A percentile compares a stretch with the other conserved stretches of the same genome.
phyloP scores from a whole-genome alignment of 2,888 invertebrate genomes.

The Dasypogon diadema region DNA sequence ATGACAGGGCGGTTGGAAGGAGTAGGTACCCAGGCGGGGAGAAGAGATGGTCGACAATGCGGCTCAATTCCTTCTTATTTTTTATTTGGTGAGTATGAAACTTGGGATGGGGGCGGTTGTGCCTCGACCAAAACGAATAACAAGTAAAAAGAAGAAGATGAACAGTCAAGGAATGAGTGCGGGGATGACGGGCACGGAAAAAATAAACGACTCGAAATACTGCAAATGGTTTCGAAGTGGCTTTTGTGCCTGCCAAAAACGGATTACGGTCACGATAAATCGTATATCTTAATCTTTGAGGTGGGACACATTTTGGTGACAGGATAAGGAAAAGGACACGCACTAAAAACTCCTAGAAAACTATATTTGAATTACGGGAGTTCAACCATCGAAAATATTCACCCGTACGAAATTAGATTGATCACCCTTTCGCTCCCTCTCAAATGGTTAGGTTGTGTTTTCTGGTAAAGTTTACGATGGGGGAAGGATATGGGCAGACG shows the following conservation, averaged over 20 bases:
- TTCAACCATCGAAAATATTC: not conserved
- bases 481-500: too few species aligned
- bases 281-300: slow-evolving; percentile 17
- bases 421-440: too few species aligned
- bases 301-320: slow-evolving; percentile 22
- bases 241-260: slow-evolving; percentile 25
- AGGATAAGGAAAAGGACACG: not conserved
- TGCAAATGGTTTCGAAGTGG: slow-evolving; percentile 23
- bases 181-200: not conserved
- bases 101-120: not conserved
- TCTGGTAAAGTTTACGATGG: too few species aligned
- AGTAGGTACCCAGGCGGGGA: not conserved
- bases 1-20: not conserved
- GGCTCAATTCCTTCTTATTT: not conserved
- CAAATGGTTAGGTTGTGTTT: too few species aligned
- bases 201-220: not conserved
- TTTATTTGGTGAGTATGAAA: not conserved
- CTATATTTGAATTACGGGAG: not conserved
- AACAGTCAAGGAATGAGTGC: not conserved
- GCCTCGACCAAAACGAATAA: too few species aligned
- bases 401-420: not conserved
- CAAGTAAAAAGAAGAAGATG: not conserved
- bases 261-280: slow-evolving; percentile 23
- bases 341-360: not conserved
- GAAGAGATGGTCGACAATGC: not conserved